Percentiles rank a stretch among this genome's conserved stretches.
Conservation (phyloP, 2,888 invertebrate species). For the Trachelus tabidus region DNA sequence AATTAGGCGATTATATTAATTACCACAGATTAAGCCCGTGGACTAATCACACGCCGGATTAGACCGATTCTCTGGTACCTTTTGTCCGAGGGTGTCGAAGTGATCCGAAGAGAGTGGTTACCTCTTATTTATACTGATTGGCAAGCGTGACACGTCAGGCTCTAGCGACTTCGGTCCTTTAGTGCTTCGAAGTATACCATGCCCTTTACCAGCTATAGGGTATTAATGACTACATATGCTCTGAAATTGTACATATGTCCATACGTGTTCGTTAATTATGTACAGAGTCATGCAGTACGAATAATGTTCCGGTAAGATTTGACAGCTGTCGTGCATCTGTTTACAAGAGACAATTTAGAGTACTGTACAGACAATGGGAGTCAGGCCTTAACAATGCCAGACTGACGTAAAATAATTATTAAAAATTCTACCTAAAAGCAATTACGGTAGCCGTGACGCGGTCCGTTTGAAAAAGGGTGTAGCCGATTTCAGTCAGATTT, state of each 20-base stretch:
- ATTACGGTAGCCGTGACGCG: neutral
- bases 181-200: neutral
- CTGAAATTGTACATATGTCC: neutral
- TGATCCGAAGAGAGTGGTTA: slow-evolving; percentile 7
- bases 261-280: neutral
- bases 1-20: neutral
- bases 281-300: neutral
- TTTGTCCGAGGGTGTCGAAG: neutral
- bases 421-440: neutral
- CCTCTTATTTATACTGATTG: slow-evolving; percentile 28
- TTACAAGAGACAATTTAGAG: neutral
- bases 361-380: neutral
- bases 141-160: slow-evolving; percentile 30
- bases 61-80: neutral
- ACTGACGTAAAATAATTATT: neutral
- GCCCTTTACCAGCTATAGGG: neutral
- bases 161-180: slow-evolving; percentile 28
- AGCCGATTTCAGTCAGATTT: neutral
- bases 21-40: neutral
- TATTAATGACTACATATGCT: neutral
- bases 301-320: neutral
- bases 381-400: neutral
- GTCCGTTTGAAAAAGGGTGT: neutral
- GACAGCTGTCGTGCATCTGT: neutral
- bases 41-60: neutral